Conservation (phyloP, 2,888 invertebrate genomes). For the Amaurobius ferox region DNA sequence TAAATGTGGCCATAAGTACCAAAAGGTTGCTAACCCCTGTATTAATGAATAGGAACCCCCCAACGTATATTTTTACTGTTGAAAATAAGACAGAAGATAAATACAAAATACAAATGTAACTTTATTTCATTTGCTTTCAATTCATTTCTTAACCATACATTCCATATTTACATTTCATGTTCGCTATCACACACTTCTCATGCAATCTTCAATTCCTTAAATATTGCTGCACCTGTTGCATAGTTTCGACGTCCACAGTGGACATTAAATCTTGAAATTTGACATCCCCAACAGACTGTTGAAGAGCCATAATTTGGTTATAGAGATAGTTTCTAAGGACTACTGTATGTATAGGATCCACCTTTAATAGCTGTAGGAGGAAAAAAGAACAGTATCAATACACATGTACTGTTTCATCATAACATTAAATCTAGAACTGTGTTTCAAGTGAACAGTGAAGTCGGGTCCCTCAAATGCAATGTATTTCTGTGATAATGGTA, state of each 20-base stretch:
- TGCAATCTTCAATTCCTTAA: conserved; percentile 24
- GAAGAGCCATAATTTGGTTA: conserved; percentile 83
- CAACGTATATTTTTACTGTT: no score
- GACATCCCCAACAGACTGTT: conserved; percentile 85
- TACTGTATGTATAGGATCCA: conserved; percentile 89
- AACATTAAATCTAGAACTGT: no score
- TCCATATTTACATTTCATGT: conserved; percentile 22
- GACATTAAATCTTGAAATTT: conserved; percentile 86
- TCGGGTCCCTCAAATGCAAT: no score
- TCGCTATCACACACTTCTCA: not conserved
- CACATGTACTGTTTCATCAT: no score
- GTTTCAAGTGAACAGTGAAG: no score
- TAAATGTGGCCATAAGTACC: no score
- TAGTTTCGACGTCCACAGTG: conserved; percentile 85
- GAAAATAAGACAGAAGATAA: not conserved
- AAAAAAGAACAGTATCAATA: not conserved
- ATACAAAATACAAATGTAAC: not conserved
- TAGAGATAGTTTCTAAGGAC: conserved; percentile 81
- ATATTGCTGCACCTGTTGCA: conserved; percentile 81
- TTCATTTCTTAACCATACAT: not conserved
- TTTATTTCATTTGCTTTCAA: not conserved
- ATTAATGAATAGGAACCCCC: no score
- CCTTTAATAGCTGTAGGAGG: conserved; percentile 81
- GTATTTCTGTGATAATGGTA: no score
- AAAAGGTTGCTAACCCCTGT: no score